Conservation (phyloP, 1,140 invertebrate genomes). For the Euborellia annulipes region DNA sequence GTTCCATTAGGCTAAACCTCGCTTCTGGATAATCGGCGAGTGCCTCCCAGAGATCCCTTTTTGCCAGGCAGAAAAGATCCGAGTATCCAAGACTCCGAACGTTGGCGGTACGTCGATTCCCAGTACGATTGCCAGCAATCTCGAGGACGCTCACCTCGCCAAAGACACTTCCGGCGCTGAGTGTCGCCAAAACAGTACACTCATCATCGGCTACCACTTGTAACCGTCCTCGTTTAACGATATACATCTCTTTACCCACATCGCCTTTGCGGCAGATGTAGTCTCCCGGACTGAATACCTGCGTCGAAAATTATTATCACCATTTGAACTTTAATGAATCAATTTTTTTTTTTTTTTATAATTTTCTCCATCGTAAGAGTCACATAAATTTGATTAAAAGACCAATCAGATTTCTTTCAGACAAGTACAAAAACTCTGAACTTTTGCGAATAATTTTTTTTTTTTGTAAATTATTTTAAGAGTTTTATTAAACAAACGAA, state of each 20-base stretch:
- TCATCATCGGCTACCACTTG: slow-evolving; percentile 79
- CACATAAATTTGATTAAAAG: too few relatives aligned
- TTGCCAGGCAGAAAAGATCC: slow-evolving; percentile 82
- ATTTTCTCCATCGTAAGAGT: too few relatives aligned
- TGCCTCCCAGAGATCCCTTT: slow-evolving; percentile 78
- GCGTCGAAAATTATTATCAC: slow-evolving; percentile 17
- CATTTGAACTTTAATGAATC: too few relatives aligned
- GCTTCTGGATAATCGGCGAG: slow-evolving; percentile 90
- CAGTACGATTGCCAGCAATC: slow-evolving; percentile 80
- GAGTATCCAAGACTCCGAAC: slow-evolving; percentile 79
- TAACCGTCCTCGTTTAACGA: slow-evolving; percentile 76
- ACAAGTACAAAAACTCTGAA: too few relatives aligned
- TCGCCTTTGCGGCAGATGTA: slow-evolving; percentile 93
- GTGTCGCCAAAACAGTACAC: slow-evolving; percentile 64
- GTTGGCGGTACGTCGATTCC: slow-evolving; percentile 80
- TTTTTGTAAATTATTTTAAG: too few relatives aligned
- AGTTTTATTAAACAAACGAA: too few relatives aligned
- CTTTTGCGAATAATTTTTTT: too few relatives aligned
- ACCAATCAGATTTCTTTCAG: too few relatives aligned
- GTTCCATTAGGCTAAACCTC: slow-evolving; percentile 68
- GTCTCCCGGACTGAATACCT: slow-evolving; percentile 89
- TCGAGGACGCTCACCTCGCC: slow-evolving; percentile 86
- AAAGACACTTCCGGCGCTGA: slow-evolving; percentile 83
- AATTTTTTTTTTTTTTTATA: too few relatives aligned
- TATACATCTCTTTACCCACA: slow-evolving; percentile 95